Evolutionary conservation across 2,797 vertebrate species (phyloP), one percentile per base, ranked within the genome.

Genomic region (Buceros bicornis): DNA sequence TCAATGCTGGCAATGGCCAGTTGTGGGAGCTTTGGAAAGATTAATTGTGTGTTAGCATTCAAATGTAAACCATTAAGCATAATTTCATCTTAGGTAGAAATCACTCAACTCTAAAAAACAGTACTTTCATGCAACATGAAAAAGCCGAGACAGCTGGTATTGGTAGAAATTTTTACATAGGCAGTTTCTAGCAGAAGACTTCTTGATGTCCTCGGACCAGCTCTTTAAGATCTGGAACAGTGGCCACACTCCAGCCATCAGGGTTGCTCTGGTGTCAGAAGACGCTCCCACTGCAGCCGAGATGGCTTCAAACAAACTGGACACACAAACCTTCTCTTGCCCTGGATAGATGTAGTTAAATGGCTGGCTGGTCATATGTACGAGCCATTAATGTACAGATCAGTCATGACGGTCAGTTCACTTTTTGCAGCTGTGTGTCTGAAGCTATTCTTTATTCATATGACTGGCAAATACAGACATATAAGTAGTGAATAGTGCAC

Each of bases 361-460:
- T 22, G 76, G 33, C 42, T 84, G 58, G 8, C 26, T 26, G 28
- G 19, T 61, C 25, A 4, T 57, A 28, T 13, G 25, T 50, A 19
- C 6, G 13, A 43, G 21, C 22, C 20, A 16, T n/a, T 17, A 62
- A 43, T 33, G 25, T 73, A 26, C 16, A 29, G 43, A 22, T 73
- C 13, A 78, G 43, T 51, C 5, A 1, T 29, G 24, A 15, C 4
- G 7, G 17, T 48, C 40, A 51, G 16, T 48, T 78, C 16, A 5
- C n/a, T 45, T 81, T 71, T 74, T 42, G 42, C 43, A 78, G 18
- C 31, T 28, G 11, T 8, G 3, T 87, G 2, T 77, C 40, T 70
- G 60, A 40, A 53, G 26, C 19, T 4, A 1, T 18, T 82, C 40
- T 62, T 76, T 58, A 29, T 54, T 80, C 0, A 0, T 28, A 0